A percentile compares a stretch with the other conserved stretches of the same genome.
phyloP scores from a whole-genome alignment of 2,113 vertebrate species.

The Micromys minutus region DNA sequence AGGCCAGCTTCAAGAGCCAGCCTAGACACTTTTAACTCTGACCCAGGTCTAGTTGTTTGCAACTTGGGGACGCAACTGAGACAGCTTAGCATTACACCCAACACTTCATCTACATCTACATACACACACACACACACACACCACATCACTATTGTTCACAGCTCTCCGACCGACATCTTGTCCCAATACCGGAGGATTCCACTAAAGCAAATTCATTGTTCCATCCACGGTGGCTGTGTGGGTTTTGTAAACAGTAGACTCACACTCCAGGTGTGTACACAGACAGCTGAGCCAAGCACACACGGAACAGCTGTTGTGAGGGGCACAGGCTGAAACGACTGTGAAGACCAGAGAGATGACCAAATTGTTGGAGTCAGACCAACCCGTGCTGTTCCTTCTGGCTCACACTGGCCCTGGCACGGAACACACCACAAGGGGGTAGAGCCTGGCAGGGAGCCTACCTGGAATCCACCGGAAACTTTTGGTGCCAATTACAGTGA shows the following conservation, averaged over 20 bases:
- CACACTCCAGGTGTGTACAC: not conserved
- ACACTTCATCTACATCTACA: rapidly evolving
- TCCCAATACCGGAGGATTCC: no score
- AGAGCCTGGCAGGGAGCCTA: not conserved
- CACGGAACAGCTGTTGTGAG: rapidly evolving
- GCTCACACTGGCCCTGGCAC: not conserved
- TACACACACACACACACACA: not conserved
- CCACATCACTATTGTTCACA: not conserved
- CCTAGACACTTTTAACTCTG: not conserved
- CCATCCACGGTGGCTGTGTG: not conserved
- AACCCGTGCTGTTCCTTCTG: not conserved
- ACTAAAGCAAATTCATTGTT: not conserved
- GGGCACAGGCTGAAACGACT: not conserved
- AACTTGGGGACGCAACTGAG: rapidly evolving
- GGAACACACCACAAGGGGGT: not conserved
- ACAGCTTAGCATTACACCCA: rapidly evolving
- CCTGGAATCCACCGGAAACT: not conserved
- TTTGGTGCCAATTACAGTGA: not conserved
- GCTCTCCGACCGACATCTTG: no score
- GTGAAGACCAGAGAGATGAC: not conserved
- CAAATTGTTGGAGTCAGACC: not conserved
- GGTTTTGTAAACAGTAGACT: not conserved
- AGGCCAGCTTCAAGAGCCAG: rapidly evolving
- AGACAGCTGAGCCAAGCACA: not conserved
- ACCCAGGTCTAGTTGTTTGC: not conserved